phyloP scores from a whole-genome alignment of 2,888 invertebrate species.

The Mythimna impura region DNA sequence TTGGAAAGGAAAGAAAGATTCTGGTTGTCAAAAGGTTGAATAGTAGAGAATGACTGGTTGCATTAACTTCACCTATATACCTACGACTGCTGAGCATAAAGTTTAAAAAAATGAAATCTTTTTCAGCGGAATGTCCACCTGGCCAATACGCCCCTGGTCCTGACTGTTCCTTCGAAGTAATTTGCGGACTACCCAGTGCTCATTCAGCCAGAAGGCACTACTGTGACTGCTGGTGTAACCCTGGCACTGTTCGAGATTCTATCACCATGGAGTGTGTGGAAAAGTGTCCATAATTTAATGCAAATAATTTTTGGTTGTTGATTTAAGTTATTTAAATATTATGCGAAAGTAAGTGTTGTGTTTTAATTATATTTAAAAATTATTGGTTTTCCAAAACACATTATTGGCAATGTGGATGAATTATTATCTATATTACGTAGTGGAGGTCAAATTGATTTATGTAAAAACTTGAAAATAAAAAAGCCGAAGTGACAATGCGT shows the following conservation, averaged over 20 bases:
- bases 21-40: no score
- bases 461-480: constrained; percentile 28
- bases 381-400: not conserved
- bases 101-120: not conserved
- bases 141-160: constrained; percentile 75
- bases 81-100: no score
- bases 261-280: constrained; percentile 68
- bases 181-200: constrained; percentile 69
- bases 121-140: constrained; percentile 75
- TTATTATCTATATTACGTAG: not conserved
- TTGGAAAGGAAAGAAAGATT: no score
- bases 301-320: constrained; percentile 4
- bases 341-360: constrained; percentile 16
- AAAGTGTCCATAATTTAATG: constrained; percentile 52
- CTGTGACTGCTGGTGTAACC: constrained; percentile 78
- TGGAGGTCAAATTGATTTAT: not conserved
- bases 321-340: constrained; percentile 31
- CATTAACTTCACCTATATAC: no score
- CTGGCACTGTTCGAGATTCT: constrained; percentile 68
- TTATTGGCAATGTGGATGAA: no score
- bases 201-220: constrained; percentile 71
- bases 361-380: constrained; percentile 18
- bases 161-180: constrained; percentile 72
- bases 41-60: no score
- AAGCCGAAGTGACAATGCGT: not conserved